Base-by-base conservation (phyloP, 2,113 vertebrate species). In the Phoxinus phoxinus region DNA sequence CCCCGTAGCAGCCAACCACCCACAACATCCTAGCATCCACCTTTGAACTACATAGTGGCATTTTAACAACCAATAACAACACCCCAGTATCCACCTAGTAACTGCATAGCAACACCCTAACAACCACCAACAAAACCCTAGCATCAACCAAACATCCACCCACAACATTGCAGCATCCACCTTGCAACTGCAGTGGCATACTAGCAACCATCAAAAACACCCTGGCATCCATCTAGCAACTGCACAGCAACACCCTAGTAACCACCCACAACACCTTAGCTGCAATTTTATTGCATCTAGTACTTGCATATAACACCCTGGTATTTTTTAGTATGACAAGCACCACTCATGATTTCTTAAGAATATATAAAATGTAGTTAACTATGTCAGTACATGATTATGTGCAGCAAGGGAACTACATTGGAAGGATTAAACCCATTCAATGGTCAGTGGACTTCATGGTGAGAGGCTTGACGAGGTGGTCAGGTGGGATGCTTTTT, bases 381-480 rank as follows among this genome's bases (percentile, higher is more conserved):
- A 77, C 4, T 3, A 23, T 73, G 41, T 46, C 2, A n/a, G 41
- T n/a, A 58, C 4, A 25, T 17, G n/a, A 59, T 8, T 27, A 74
- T 46, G 71, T 51, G 44, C 10, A 48, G 9, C 12, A 25, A 48
- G 23, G 41, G 27, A 12, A 51, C 35, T 21, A 51, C 23, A 27
- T 19, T 23, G 44, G 3, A 17, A n/a, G 58, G 85, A 79, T 84
- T 87, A 87, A 81, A 79, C 76, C 82, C 84, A 76, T 87, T 81
- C 83, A 85, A 56, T 80, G 86, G 87, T 78, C 80, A 83, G 87
- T 76, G 78, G 84, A 77, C 21, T 65, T 61, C 32, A 67, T 27
- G 30, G 35, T 76, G 73, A 65, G 17, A 35, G 41, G 21, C 23
- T 79, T 44, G 58, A 46, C 13, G 41, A 30, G 37, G 79, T 23